Conservation (phyloP, 2,113 vertebrate genomes). For the Aleadryas rufinucha region DNA sequence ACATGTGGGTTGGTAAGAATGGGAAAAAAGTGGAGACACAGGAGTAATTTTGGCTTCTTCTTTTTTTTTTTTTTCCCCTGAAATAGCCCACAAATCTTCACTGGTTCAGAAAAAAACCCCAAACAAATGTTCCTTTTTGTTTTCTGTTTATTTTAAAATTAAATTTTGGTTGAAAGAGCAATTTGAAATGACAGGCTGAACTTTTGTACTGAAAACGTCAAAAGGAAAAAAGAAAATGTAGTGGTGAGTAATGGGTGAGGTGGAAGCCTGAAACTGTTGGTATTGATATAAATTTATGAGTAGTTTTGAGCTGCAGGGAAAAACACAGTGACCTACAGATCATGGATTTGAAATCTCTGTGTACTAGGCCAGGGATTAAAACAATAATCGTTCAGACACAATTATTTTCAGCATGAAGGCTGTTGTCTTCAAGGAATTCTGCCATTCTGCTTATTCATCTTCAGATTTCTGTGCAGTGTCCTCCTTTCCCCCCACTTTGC, state of each 20-base stretch:
- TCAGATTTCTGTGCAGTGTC: background rate
- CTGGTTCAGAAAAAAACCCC: background rate
- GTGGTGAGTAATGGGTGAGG: background rate
- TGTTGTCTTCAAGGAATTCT: background rate
- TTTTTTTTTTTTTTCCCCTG: no score
- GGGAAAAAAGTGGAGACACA: background rate
- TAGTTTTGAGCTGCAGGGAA: background rate
- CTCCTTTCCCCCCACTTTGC: background rate
- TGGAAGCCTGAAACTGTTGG: background rate
- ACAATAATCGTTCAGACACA: background rate
- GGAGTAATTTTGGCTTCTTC: background rate
- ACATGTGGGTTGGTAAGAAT: background rate
- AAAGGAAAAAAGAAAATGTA: background rate
- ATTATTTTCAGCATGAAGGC: background rate
- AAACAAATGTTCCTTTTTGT: background rate
- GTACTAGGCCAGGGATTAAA: background rate
- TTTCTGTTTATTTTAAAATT: background rate
- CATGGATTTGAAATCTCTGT: background rate
- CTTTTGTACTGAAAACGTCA: background rate
- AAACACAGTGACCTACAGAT: background rate
- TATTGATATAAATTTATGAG: background rate
- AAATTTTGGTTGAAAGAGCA: background rate
- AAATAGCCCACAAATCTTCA: background rate
- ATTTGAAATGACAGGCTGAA: background rate
- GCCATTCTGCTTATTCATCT: background rate